Percentiles rank a stretch among this genome's conserved stretches.
Conservation (phyloP, 1,140 invertebrate species). For the Bombus sibiricus region DNA sequence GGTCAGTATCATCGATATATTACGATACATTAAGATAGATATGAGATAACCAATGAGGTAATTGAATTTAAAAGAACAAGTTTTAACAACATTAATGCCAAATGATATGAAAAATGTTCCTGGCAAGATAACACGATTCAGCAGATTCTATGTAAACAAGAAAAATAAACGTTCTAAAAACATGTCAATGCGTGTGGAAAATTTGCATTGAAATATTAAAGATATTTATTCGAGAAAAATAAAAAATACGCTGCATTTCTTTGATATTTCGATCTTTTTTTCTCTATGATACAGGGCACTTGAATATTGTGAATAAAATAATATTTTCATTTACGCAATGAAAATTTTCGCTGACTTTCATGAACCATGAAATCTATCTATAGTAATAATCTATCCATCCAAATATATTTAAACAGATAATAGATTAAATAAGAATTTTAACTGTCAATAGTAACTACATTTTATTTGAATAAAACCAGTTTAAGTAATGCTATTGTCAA, state of each 20-base stretch:
- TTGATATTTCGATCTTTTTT: neutral
- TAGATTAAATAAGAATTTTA: neutral
- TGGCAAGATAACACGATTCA: neutral
- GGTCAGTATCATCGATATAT: neutral
- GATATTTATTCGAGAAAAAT: neutral
- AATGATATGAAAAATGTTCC: neutral
- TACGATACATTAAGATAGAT: neutral
- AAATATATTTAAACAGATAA: neutral
- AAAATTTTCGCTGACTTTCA: neutral
- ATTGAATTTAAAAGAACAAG: constrained; percentile 3
- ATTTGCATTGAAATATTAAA: neutral
- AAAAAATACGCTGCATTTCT: neutral
- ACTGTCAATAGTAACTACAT: neutral
- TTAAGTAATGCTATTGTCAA: neutral
- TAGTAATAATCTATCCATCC: neutral
- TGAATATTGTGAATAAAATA: too few relatives aligned
- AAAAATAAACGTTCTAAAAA: neutral
- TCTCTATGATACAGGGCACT: too few relatives aligned
- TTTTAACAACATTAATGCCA: neutral
- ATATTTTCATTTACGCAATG: neutral
- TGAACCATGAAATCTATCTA: neutral
- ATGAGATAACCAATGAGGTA: neutral
- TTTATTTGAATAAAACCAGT: neutral
- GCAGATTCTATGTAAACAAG: neutral
- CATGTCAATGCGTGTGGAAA: neutral